Evolutionary conservation across 2,888 invertebrate genomes (phyloP), one percentile per base, ranked within the genome.

Genomic region (Agrilus mali): DNA sequence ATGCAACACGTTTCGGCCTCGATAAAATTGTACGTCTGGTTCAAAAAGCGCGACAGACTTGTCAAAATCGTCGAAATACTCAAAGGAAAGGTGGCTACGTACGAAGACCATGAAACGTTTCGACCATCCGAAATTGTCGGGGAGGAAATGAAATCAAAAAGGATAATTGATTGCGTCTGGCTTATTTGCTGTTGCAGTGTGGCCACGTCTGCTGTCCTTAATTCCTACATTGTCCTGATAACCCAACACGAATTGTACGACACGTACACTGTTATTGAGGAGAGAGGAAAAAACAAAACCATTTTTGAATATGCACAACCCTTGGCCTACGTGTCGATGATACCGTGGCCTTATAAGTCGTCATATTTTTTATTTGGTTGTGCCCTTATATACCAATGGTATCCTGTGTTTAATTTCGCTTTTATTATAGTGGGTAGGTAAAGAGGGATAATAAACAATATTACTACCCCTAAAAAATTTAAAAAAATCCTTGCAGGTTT

Each of bases 1-100:
- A 37, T 52, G 31, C 53, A 54, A 1, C 55, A 55, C 43, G 37
- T 53, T 13, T 38, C 55, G 14, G 48, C 51, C 1, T 42, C 41
- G 7, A 41, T 52, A 17, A 56, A 56, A 41, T 47, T 54, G 4
- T 33, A 43, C 8, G 47, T 49, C 22, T 56, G 56, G 56, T 52
- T 54, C 36, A 16, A 41, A 4, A 40, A 48, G 7, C 43, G 54
- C 20, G 47, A 49, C 32, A 42, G 44, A 10, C 52, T 56, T 4
- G 22, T 55, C n/a, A 22, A 40, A 3, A 49, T 55, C 16, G 53
- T 55, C 20, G 40, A 47, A 8, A 41, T 47, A 15, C 40, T 56
- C 13, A 40, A 50, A 37, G 36, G 43, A 7, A 43, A 45, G 7
- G 43, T 40, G 7, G 44, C 44, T 3, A 40, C 47, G 7, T 55